Base-by-base conservation (phyloP, 2,113 vertebrate species). In the Chaenocephalus aceratus region DNA sequence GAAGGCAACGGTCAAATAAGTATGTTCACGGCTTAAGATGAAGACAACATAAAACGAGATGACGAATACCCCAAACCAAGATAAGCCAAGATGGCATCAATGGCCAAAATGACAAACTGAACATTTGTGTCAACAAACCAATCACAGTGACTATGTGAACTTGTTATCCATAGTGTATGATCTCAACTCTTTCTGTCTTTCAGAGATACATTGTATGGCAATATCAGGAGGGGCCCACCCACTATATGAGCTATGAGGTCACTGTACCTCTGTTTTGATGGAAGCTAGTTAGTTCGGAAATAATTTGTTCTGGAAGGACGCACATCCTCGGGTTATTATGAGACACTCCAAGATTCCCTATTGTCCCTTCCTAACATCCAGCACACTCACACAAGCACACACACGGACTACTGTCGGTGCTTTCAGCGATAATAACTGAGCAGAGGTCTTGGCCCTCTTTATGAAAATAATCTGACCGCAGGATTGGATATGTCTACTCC, bases 401-500 rank as follows among this genome's bases (percentile, higher is more conserved):
- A 72, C 44, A 41, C 21, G 46, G 13, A 58, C 56, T 26, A 26
- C 26, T 26, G 26, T 76, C 54, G 64, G 61, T 66, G 86, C 89
- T 90, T 66, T 85, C 80, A 75, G 90, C 87, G 57, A 86, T 91
- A 92, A 92, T 92, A 89, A 87, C 79, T 63, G 77, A 85, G 84
- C 23, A 52, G 79, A 91, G 92, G 91, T 94, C 89, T 88, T 79
- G 85, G 79, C 75, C 81, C 70, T 80, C 77, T 86, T 90, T 86
- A 93, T 92, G 87, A 94, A 89, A 91, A 85, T 79, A 93, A 89
- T 90, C 75, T 91, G 83, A 87, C 92, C 63, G 14, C 58, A 5
- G 93, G 93, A 91, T 81, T 71, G 76, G 79, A 90, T 76, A 44
- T 82, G 91, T 94, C 92, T 86, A 62, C 52, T 93, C 86, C 92